phyloP scores from a whole-genome alignment of 2,797 vertebrate genomes.

The Lates japonicus region DNA sequence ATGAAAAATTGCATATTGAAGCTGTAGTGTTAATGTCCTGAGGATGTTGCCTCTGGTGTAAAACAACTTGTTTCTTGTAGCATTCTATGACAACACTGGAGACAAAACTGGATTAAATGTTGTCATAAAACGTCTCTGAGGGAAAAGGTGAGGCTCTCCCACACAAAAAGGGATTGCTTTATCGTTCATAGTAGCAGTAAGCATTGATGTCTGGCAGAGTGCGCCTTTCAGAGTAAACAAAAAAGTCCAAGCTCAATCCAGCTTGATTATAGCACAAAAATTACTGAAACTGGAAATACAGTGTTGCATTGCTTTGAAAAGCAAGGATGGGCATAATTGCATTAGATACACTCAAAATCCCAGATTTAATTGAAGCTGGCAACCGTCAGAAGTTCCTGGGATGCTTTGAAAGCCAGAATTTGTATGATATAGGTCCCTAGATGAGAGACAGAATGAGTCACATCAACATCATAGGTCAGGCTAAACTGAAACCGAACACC shows the following conservation, averaged over 20 bases:
- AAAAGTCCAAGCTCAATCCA: slow-evolving; percentile 44
- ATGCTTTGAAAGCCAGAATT: slow-evolving; percentile 62
- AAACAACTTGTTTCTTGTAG: slow-evolving; percentile 33
- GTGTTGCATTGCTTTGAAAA: slow-evolving; percentile 50
- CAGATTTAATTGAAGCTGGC: slow-evolving; percentile 69
- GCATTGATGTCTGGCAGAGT: slow-evolving; percentile 43
- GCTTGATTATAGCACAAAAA: slow-evolving; percentile 65
- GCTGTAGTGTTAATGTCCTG: slow-evolving; percentile 25
- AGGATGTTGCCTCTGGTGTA: slow-evolving; percentile 47
- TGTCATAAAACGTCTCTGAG: slow-evolving; percentile 54
- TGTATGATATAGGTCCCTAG: slow-evolving; percentile 46
- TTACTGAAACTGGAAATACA: slow-evolving; percentile 44
- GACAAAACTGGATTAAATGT: slow-evolving; percentile 61
- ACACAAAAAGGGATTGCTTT: slow-evolving; percentile 34
- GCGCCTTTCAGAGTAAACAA: slow-evolving; percentile 51
- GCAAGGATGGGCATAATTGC: slow-evolving; percentile 48
- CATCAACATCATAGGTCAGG: slow-evolving; percentile 33
- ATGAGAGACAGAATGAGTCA: slow-evolving; percentile 53
- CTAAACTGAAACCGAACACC: slow-evolving; percentile 7
- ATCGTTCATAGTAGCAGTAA: slow-evolving; percentile 22
- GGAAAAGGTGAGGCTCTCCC: slow-evolving; percentile 52
- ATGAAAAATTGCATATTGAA: not conserved
- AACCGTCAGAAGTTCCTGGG: slow-evolving; percentile 51
- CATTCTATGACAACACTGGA: slow-evolving; percentile 11
- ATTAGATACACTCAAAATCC: slow-evolving; percentile 64